Evolutionary conservation across 2,888 invertebrate species (phyloP).

Genomic region (Saturnia japonica): DNA sequence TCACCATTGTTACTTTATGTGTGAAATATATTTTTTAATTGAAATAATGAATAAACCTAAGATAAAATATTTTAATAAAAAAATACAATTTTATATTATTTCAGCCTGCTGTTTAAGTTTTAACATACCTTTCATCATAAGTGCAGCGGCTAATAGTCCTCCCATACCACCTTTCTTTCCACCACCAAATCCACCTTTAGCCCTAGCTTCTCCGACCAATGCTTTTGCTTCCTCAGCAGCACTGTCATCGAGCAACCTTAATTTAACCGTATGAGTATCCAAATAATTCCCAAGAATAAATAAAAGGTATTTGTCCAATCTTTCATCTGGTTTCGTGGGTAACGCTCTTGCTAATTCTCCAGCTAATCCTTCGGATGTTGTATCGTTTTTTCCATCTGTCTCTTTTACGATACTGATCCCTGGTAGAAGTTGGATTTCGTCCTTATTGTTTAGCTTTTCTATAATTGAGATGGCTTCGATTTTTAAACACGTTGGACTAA

Average conservation of each 20-base stretch:
- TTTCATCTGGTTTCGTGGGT: conserved; percentile 88
- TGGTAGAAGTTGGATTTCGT: conserved; percentile 64
- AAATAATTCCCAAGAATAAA: conserved; percentile 87
- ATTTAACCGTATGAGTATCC: conserved; percentile 87
- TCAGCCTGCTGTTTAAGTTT: not conserved
- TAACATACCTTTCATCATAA: conserved; percentile 84
- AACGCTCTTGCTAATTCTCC: conserved; percentile 88
- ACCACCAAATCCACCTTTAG: conserved; percentile 73
- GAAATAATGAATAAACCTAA: no score
- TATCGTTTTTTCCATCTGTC: conserved; percentile 77
- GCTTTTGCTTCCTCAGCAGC: conserved; percentile 82
- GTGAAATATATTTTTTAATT: no score
- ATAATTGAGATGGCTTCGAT: conserved; percentile 71
- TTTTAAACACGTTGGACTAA: conserved; percentile 71
- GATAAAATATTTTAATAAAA: no score
- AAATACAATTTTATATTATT: not conserved
- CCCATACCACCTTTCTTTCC: conserved; percentile 79
- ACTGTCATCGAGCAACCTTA: conserved; percentile 85
- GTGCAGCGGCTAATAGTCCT: conserved; percentile 78
- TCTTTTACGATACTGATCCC: conserved; percentile 87
- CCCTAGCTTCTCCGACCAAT: conserved; percentile 79
- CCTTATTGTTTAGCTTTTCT: conserved; percentile 68
- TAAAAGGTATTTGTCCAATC: conserved; percentile 88
- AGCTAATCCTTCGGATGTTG: conserved; percentile 86
- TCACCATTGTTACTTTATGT: no score